Evolutionary conservation across 2,888 invertebrate species (phyloP).

Genomic region (Xylota segnis): DNA sequence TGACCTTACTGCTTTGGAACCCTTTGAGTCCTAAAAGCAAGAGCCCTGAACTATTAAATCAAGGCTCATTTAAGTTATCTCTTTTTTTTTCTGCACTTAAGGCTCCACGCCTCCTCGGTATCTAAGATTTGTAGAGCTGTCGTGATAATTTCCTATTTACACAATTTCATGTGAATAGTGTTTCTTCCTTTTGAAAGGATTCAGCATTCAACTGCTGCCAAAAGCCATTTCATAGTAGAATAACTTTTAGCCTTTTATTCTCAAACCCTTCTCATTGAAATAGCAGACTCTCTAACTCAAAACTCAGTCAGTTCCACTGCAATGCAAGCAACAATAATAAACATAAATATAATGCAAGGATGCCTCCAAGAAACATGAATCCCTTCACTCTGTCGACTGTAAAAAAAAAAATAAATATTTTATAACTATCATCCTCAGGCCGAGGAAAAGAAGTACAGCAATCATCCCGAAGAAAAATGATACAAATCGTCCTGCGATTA

Average conservation of each 20-base stretch:
- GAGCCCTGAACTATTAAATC: no score
- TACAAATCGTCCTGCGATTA: slow-evolving; percentile 72
- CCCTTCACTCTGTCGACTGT: slow-evolving; percentile 7
- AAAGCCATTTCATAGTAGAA: slow-evolving; percentile 34
- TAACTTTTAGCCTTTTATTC: slow-evolving; percentile 38
- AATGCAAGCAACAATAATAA: slow-evolving; percentile 41
- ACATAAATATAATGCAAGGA: slow-evolving; percentile 48
- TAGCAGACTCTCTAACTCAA: slow-evolving; percentile 37
- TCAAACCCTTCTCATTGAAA: not conserved
- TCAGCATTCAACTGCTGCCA: slow-evolving; percentile 54
- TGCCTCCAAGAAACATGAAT: slow-evolving; percentile 31
- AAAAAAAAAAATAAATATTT: slow-evolving; percentile 14
- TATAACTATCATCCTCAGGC: slow-evolving; percentile 42
- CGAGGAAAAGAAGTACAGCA: slow-evolving; percentile 36
- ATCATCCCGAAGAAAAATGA: slow-evolving; percentile 55
- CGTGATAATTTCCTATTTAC: slow-evolving; percentile 8
- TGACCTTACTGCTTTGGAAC: no score
- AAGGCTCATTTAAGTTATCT: no score
- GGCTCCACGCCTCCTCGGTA: not conserved
- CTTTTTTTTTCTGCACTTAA: not conserved
- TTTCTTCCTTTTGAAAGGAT: slow-evolving; percentile 20
- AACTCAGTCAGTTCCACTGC: slow-evolving; percentile 36
- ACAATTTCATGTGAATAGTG: slow-evolving; percentile 27
- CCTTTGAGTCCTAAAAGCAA: no score
- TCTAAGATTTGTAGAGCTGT: slow-evolving; percentile 3